phyloP scores from a whole-genome alignment of 2,888 invertebrate genomes.

The Antheraea assamensis region DNA sequence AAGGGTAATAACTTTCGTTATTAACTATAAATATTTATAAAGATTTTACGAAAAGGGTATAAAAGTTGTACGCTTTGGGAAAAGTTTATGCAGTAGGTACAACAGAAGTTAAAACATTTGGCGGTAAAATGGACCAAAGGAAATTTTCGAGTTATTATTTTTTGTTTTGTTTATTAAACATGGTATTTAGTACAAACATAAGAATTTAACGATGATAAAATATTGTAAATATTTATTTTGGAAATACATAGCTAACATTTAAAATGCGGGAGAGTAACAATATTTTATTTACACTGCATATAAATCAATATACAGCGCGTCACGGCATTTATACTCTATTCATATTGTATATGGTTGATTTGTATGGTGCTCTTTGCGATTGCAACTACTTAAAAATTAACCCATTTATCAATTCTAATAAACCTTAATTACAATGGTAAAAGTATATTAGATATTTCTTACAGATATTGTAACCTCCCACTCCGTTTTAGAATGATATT shows the following conservation, averaged over 20 bases:
- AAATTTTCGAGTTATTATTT: not conserved
- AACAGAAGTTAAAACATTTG: not conserved
- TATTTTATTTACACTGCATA: not conserved
- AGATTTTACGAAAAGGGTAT: not conserved
- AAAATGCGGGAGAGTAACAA: not conserved
- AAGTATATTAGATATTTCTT: too few relatives aligned
- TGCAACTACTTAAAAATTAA: not conserved
- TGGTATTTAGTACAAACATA: not conserved
- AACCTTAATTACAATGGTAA: too few relatives aligned
- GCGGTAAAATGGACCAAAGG: not conserved
- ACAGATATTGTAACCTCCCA: too few relatives aligned
- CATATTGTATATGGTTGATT: too few relatives aligned
- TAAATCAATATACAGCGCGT: too few relatives aligned
- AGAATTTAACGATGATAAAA: not conserved
- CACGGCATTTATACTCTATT: too few relatives aligned
- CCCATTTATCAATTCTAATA: not conserved
- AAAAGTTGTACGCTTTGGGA: not conserved
- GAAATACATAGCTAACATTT: too few relatives aligned
- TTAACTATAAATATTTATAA: slow-evolving; percentile 8
- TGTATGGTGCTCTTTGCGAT: too few relatives aligned
- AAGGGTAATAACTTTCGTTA: not conserved
- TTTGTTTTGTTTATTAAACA: too few relatives aligned
- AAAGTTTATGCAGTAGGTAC: not conserved
- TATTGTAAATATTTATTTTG: not conserved
- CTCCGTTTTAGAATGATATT: too few relatives aligned